Evolutionary conservation across 1,140 invertebrate genomes (phyloP).

Genomic region (Panagrolaimus sp.): DNA sequence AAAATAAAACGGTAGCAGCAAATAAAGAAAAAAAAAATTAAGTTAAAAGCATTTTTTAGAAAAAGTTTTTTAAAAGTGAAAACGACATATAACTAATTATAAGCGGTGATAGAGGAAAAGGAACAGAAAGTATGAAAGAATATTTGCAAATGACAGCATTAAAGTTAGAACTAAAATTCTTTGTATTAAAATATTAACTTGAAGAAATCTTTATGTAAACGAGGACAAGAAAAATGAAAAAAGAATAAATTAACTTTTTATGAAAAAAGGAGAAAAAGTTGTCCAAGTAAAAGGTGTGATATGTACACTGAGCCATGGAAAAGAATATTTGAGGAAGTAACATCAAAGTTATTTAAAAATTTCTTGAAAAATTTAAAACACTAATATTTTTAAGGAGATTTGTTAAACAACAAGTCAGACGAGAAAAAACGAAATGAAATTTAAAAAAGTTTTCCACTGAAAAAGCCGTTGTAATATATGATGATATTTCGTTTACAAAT

Average conservation of each 20-base stretch:
- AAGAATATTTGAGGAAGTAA: too few species aligned
- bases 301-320: too few species aligned
- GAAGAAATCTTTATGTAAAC: slow-evolving; percentile 15
- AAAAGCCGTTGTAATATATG: too few species aligned
- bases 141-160: slow-evolving; percentile 16
- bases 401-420: too few species aligned
- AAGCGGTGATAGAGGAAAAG: background rate
- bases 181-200: slow-evolving; percentile 8
- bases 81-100: slow-evolving; percentile 15
- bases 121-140: background rate
- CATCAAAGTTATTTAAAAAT: too few species aligned
- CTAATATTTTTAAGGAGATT: too few species aligned
- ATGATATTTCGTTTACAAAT: too few species aligned
- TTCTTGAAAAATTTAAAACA: too few species aligned
- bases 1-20: too few species aligned
- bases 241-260: slow-evolving; percentile 16
- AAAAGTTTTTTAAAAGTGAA: slow-evolving; percentile 3
- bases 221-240: background rate
- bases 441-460: too few species aligned
- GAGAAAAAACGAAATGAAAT: too few species aligned
- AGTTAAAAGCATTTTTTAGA: background rate
- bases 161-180: slow-evolving; percentile 4
- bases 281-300: background rate
- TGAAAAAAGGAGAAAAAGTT: background rate
- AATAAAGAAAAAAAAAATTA: too few species aligned